phyloP scores from a whole-genome alignment of 2,113 vertebrate genomes.

The Sus scrofa region T2T-Sscrofa CM000820.6:7679001-7679500 shows the following conservation, averaged over 20 bases:
- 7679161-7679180: neutral
- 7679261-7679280: too few species aligned
- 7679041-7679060: neutral
- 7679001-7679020: neutral
- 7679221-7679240: too few species aligned
- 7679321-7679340: too few species aligned
- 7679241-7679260: too few species aligned
- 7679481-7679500: constrained; percentile 68
- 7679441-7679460: neutral
- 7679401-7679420: neutral
- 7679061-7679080: neutral
- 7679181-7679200: too few species aligned
- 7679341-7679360: too few species aligned
- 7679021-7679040: neutral
- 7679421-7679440: neutral
- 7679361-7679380: too few species aligned
- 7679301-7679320: too few species aligned
- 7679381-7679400: neutral
- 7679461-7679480: neutral
- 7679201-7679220: too few species aligned
- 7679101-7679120: neutral
- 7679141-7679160: neutral
- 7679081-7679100: neutral
- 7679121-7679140: neutral
- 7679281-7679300: too few species aligned